Base-by-base conservation (phyloP, 2,797 vertebrate species). In the Threskiornis aethiopicus region DNA sequence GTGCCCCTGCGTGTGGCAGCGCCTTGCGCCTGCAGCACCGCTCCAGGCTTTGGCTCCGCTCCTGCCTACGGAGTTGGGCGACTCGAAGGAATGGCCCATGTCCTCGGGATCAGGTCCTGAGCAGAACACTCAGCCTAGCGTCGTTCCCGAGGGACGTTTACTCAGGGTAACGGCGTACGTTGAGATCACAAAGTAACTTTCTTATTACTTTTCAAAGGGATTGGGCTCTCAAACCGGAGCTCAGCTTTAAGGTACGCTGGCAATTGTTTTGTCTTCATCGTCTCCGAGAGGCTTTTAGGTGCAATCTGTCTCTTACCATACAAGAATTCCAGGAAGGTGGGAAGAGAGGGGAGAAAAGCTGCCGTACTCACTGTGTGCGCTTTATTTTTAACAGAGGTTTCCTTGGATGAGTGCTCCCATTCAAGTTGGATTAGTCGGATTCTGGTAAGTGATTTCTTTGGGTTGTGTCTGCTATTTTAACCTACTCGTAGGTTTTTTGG, bases 391-490 rank as follows among this genome's bases (percentile, higher is more conserved):
- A 98, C 98, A 98, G 99, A 99, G 98, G 96, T 99, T 99, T 97
- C 99, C 99, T 21, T 99, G 99, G 99, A 99, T 99, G 99, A 99
- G 98, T 39, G 99, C 99, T 78, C 99, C 99, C 64, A 99, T 99
- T 98, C 99, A 99, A 98, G 99, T 99, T 92, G 98, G 98, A 96
- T 96, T 99, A 98, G 99, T 99, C 69, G 99, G 99, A 97, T 98
- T 99, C 98, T 99, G 99, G 99, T 99, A 98, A 99, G 99, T 99
- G 37, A 71, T 54, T 89, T 66, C 44, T 71, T 65, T 67, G 44
- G 24, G 13, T 57, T 75, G 9, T 49, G 16, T 55, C 35, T 84
- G 44, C 37, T 89, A 1, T 83, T 81, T 83, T 84, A 78, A 78
- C 59, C 12, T 51, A n/a, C 1, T 24, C 83, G 13, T 12, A 71